phyloP scores from a whole-genome alignment of 2,113 vertebrate genomes.

The Xyliphius kryptos region DNA sequence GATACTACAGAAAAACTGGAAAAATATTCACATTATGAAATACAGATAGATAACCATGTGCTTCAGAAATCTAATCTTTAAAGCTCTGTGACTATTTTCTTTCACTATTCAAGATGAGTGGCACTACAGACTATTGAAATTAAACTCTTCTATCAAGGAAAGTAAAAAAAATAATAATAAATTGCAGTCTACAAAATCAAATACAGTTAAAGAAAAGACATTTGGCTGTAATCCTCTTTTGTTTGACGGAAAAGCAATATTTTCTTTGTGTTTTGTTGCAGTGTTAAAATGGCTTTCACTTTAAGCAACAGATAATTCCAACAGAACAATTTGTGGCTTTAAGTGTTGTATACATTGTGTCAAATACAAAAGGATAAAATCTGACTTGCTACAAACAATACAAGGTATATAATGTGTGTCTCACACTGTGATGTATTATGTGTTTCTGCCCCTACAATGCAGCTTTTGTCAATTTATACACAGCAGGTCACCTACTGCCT shows the following conservation, averaged over 20 bases:
- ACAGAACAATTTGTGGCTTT: not conserved
- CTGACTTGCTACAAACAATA: no score
- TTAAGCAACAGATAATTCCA: slow-evolving; percentile 2
- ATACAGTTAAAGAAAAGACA: not conserved
- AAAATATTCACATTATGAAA: not conserved
- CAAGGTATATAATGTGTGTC: no score
- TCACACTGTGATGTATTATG: no score
- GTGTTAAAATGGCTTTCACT: slow-evolving; percentile 2
- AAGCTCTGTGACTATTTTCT: slow-evolving; percentile 30
- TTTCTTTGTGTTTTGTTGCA: no score
- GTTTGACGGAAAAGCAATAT: no score
- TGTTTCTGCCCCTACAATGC: not conserved
- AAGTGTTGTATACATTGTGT: not conserved
- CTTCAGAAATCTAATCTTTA: slow-evolving; percentile 16
- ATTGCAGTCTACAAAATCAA: not conserved
- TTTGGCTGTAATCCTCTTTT: no score
- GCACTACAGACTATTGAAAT: slow-evolving; percentile 1
- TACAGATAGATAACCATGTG: not conserved
- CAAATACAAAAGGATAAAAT: no score
- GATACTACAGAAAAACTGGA: not conserved
- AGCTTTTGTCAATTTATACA: not conserved
- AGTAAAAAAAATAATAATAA: not conserved
- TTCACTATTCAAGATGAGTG: slow-evolving; percentile 39
- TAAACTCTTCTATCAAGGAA: slow-evolving; percentile 17
- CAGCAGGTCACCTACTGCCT: not conserved